Evolutionary conservation across 1,140 invertebrate species (phyloP).

Genomic region (Marisa cornuarietis): DNA sequence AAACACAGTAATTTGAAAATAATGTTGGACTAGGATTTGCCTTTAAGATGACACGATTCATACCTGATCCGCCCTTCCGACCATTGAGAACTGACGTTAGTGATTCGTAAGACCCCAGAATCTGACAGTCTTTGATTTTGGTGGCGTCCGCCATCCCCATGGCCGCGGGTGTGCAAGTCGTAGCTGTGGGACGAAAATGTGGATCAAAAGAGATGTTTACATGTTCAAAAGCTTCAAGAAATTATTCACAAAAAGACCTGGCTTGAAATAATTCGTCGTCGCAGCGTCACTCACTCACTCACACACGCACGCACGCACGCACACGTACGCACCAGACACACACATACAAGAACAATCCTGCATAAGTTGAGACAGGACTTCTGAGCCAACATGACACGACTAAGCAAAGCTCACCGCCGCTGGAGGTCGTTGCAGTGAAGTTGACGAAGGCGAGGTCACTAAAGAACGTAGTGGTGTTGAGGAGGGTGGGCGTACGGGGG

Average conservation of each 20-base stretch:
- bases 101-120: constrained; percentile 19
- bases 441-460: constrained; percentile 23
- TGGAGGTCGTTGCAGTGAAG: constrained; percentile 29
- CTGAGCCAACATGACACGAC: neutral
- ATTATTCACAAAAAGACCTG: too few species aligned
- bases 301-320: too few species aligned
- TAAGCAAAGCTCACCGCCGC: constrained; percentile 28
- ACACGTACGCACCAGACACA: too few species aligned
- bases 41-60: neutral
- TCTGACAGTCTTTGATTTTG: constrained; percentile 25
- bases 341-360: too few species aligned
- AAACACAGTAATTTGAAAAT: too few species aligned
- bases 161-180: constrained; percentile 3
- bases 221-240: too few species aligned
- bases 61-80: constrained; percentile 6
- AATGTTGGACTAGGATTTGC: too few species aligned
- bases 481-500: neutral
- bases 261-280: too few species aligned
- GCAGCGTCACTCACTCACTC: too few species aligned
- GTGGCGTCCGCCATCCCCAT: constrained; percentile 12
- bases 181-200: neutral
- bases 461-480: neutral
- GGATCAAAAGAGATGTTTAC: too few species aligned
- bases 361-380: too few species aligned
- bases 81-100: constrained; percentile 1